phyloP scores from a whole-genome alignment of 2,113 vertebrate genomes.

The Dascyllus trimaculatus region DNA sequence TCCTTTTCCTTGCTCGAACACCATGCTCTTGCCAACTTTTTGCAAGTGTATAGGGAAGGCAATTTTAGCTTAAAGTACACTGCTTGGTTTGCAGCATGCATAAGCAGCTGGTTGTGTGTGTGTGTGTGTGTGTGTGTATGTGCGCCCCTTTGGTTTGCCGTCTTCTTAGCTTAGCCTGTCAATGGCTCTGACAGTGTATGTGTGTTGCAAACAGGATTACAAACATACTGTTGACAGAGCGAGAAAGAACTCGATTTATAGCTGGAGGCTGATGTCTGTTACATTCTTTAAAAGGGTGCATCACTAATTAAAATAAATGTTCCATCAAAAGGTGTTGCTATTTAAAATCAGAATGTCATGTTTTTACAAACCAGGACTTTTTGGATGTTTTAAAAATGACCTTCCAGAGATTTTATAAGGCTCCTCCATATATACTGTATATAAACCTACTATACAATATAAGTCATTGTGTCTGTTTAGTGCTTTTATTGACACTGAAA shows the following conservation, averaged over 20 bases:
- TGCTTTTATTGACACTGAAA: not conserved
- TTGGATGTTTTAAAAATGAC: slow-evolving; percentile 6
- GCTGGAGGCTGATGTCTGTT: slow-evolving; percentile 36
- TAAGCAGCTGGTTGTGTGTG: slow-evolving; percentile 39
- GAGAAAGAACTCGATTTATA: slow-evolving; percentile 24
- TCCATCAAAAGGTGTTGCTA: slow-evolving; percentile 30
- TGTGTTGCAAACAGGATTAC: slow-evolving; percentile 66
- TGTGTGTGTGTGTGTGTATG: slow-evolving; percentile 3
- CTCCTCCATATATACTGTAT: not conserved
- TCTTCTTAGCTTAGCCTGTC: slow-evolving; percentile 53
- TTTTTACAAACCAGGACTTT: not conserved
- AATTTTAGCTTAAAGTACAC: slow-evolving; percentile 56
- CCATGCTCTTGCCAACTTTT: slow-evolving; percentile 45
- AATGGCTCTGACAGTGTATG: slow-evolving; percentile 32
- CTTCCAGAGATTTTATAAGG: not conserved
- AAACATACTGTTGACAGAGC: slow-evolving; percentile 52
- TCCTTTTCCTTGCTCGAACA: slow-evolving; percentile 6
- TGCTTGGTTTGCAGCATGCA: slow-evolving; percentile 55
- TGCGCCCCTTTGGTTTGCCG: slow-evolving; percentile 15
- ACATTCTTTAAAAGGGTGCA: slow-evolving; percentile 12
- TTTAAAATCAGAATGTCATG: slow-evolving; percentile 18
- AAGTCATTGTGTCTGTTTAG: not conserved
- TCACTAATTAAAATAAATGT: slow-evolving; percentile 50
- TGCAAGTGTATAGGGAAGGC: slow-evolving; percentile 28
- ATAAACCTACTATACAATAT: not conserved